A percentile compares a stretch with the other conserved stretches of the same genome.
Conservation (phyloP, 1,140 invertebrate genomes). For the Leptinotarsa undecemlineata region DNA sequence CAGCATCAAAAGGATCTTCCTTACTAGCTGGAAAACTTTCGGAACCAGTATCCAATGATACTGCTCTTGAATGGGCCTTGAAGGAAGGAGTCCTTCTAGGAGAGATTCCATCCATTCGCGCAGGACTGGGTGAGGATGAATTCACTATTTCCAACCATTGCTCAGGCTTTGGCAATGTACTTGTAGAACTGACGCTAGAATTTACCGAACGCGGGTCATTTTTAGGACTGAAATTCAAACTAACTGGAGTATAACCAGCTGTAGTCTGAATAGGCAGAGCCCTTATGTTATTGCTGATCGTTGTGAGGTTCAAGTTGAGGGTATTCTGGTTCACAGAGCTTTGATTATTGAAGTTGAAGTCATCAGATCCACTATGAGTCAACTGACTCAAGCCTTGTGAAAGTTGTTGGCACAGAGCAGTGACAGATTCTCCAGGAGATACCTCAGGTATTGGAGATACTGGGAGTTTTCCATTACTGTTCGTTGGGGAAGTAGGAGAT, state of each 20-base stretch:
- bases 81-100: slow-evolving; percentile 60
- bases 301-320: slow-evolving; percentile 50
- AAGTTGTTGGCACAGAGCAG: slow-evolving; percentile 86
- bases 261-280: slow-evolving; percentile 29
- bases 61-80: slow-evolving; percentile 64
- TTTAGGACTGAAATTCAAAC: slow-evolving; percentile 56
- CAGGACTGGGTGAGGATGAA: slow-evolving; percentile 55
- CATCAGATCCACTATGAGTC: slow-evolving; percentile 70
- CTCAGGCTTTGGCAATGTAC: slow-evolving; percentile 70
- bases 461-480: slow-evolving; percentile 49
- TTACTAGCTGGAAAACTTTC: slow-evolving; percentile 48
- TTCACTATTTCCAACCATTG: slow-evolving; percentile 76
- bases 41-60: slow-evolving; percentile 62
- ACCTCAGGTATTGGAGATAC: slow-evolving; percentile 75
- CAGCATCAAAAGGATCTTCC: slow-evolving; percentile 82
- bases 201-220: slow-evolving; percentile 36
- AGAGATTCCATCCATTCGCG: slow-evolving; percentile 53
- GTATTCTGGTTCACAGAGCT: slow-evolving; percentile 62
- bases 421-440: slow-evolving; percentile 78
- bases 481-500: slow-evolving; percentile 44
- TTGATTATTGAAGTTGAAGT: slow-evolving; percentile 61
- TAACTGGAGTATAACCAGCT: slow-evolving; percentile 50
- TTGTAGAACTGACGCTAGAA: slow-evolving; percentile 43
- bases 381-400: slow-evolving; percentile 81
- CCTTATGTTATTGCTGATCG: slow-evolving; percentile 49